Evolutionary conservation across 1,140 invertebrate genomes (phyloP), one percentile per base, ranked within the genome.

Genomic region (Drosophila lowei): DNA sequence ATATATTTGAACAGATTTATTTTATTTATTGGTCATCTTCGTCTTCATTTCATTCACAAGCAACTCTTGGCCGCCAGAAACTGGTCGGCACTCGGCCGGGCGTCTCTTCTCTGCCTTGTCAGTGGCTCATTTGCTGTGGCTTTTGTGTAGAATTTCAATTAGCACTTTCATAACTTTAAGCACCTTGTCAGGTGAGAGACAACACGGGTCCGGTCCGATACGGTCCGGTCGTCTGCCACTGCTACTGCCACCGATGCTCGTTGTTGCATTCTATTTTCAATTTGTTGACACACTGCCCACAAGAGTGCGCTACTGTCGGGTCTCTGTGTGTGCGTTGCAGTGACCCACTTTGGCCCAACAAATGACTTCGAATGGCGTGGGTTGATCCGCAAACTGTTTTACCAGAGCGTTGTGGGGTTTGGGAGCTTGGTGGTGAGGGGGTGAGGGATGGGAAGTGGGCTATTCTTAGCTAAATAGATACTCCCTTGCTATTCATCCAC

Each of bases 1-100:
- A 75, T 81, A 67, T 81, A 77, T 72, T 72, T 65, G 60, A 75
- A 62, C 54, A 66, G 60, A 88, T 88, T 78, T 75, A 46, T 86
- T 57, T 83, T 81, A 72, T 88, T 86, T 76, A 88, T 88, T 83
- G 70, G 62, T 55, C 48, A 50, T 48, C 66, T 34, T 38, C 34
- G 34, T 38, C 11, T 38, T 38, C 34, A 38, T 38, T 38, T 38
- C 34, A 83, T 84, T 81, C 79, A 83, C 75, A 76, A 68, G 59
- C 65, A 77, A 75, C 67, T 78, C 75, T 73, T 54, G 49, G 28
- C 50, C 59, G 23, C 34, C 9, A 18, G 38, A 67, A 70, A 61
- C 63, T 68, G 64, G 60, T 73, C 58, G 63, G 38, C 63, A 53
- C 52, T 28, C 41, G 21, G 58, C 42, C 50, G 28, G 71, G 11